phyloP scores from a whole-genome alignment of 2,888 invertebrate species.

The Gisinianus flammeolus region DNA sequence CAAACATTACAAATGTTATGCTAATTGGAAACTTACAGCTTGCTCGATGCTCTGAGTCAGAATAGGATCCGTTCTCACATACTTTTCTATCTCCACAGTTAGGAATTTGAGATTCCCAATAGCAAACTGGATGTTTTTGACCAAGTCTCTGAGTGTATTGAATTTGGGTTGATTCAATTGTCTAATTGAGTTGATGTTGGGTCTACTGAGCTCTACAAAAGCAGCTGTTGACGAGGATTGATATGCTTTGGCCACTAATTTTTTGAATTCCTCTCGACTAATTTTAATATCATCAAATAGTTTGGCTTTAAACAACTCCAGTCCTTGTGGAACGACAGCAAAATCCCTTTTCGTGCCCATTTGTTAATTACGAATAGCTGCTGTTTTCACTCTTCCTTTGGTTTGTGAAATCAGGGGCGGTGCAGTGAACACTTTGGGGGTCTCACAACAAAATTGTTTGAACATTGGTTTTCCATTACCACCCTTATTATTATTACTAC shows the following conservation, averaged over 20 bases:
- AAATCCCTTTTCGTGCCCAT: neutral
- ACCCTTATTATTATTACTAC: too few species aligned
- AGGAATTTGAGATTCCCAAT: conserved; percentile 19
- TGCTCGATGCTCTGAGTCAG: neutral
- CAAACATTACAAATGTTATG: too few species aligned
- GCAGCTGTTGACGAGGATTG: neutral
- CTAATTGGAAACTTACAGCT: conserved; percentile 5
- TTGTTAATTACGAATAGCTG: conserved; percentile 20
- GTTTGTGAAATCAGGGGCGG: neutral
- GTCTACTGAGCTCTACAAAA: neutral
- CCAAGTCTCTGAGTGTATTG: conserved; percentile 17
- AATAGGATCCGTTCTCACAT: conserved; percentile 10
- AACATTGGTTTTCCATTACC: too few species aligned
- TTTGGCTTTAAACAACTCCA: conserved; percentile 7
- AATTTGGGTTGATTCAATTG: conserved; percentile 27
- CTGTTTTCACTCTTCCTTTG: neutral
- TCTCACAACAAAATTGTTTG: neutral
- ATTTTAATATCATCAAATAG: conserved; percentile 15
- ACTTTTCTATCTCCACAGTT: conserved; percentile 10
- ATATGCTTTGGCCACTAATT: conserved; percentile 21
- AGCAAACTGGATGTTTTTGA: conserved; percentile 20
- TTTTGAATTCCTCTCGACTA: conserved; percentile 26
- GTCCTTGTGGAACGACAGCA: conserved; percentile 14
- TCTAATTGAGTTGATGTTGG: conserved; percentile 9
- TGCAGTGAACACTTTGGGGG: conserved; percentile 1